A percentile compares a stretch with the other conserved stretches of the same genome.
Evolutionary conservation across 2,888 invertebrate genomes (phyloP).

Genomic region (Mystacides longicornis): DNA sequence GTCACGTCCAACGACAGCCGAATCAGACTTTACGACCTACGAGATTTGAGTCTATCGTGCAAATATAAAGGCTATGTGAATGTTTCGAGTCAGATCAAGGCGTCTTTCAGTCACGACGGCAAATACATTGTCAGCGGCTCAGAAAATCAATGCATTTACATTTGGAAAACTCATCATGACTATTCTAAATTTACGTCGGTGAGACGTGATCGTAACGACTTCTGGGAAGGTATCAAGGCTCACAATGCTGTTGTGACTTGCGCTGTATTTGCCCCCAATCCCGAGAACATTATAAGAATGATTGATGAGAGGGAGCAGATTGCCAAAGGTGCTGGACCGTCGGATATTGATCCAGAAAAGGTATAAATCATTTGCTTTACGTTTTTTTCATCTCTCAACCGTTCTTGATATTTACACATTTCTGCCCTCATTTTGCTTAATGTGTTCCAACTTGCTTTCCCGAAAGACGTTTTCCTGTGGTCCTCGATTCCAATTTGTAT

Average conservation of each 20-base stretch:
- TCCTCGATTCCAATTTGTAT: too few relatives aligned
- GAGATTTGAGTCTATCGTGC: conserved; percentile 91
- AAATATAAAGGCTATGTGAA: conserved; percentile 93
- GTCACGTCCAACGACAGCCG: conserved; percentile 98
- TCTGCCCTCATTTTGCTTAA: too few relatives aligned
- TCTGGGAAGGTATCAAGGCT: conserved; percentile 95
- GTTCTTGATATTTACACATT: too few relatives aligned
- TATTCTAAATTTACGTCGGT: conserved; percentile 90
- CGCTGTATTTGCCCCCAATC: conserved; percentile 96
- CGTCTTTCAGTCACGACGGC: conserved; percentile 95
- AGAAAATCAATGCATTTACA: conserved; percentile 94
- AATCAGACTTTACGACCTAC: conserved; percentile 88
- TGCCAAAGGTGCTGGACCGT: conserved; percentile 28
- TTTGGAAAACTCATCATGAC: conserved; percentile 97
- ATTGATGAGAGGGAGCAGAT: conserved; percentile 51
- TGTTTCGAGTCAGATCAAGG: conserved; percentile 94
- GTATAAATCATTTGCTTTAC: conserved; percentile 31
- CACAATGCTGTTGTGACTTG: conserved; percentile 95
- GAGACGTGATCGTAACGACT: conserved; percentile 89
- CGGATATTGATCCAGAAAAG: conserved; percentile 35
- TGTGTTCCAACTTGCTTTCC: too few relatives aligned
- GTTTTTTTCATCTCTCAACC: too few relatives aligned
- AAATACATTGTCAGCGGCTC: conserved; percentile 96
- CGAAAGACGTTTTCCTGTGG: too few relatives aligned
- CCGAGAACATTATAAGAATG: conserved; percentile 78